Evolutionary conservation across 1,140 invertebrate species (phyloP), one percentile per base, ranked within the genome.

Genomic region (Mya arenaria): DNA sequence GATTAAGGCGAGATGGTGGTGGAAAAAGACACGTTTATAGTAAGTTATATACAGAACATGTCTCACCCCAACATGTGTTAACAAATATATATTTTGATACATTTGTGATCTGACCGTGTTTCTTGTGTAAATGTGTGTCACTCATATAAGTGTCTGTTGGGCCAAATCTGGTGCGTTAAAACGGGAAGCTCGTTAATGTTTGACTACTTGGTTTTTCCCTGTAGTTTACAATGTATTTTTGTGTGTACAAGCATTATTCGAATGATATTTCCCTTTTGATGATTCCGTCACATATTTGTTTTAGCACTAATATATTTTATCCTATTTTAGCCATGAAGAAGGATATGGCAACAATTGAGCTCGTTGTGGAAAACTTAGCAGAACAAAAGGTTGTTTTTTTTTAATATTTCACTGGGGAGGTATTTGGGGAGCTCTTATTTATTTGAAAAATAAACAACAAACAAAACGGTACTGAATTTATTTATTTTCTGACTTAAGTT

Each of bases 291-390:
- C 28, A 28, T 62, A 62, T 17, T 17, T 1, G n/a, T 4, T 4
- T 62, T 4, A 28, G 8, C 10, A 15, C 15, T 15, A 15, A 36
- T 25, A 32, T 32, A 36, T 66, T 36, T 4, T 36, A 37, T 19
- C n/a, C 6, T 48, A 23, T 52, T 71, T 48, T 41, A 77, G 74
- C 41, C 52, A 23, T 65, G 10, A 65, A 65, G 44, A n/a, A 10
- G 4, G 75, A 63, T 56, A 55, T 23, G 6, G 36, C 65, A 1
- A 55, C 28, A 23, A 58, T 78, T 30, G 62, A 78, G 25, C 13
- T 78, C 1, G 63, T 34, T 37, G 60, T 68, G 25, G 75, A 78
- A 56, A 56, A 78, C 32, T 52, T 78, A n/a, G 62, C 75, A 28
- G 32, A 52, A 68, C 75, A 78, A n/a, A 77, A 48, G 74, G 74